Conservation (phyloP, 2,113 vertebrate genomes). For the Elephas maximus region DNA sequence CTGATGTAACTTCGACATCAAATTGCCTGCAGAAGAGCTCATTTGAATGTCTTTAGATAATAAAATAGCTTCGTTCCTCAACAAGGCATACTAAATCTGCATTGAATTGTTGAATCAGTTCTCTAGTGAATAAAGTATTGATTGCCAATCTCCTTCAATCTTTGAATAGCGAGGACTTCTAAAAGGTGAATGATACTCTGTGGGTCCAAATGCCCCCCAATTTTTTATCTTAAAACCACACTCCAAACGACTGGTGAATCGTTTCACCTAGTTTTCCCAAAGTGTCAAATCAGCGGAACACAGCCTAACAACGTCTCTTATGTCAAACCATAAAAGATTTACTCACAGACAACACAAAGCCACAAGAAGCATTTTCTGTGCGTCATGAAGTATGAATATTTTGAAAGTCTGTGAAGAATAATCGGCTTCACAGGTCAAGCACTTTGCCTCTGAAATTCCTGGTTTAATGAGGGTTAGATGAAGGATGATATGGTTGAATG, state of each 20-base stretch:
- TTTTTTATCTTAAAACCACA: not conserved
- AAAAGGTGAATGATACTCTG: not conserved
- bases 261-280: not conserved
- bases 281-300: not conserved
- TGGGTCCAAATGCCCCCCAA: not conserved
- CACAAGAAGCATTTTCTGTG: not conserved
- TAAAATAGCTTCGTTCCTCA: not conserved
- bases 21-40: not conserved
- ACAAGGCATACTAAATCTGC: not conserved
- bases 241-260: not conserved
- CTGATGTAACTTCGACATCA: not conserved
- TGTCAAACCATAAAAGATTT: not conserved
- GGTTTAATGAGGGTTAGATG: not conserved
- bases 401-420: not conserved
- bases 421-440: not conserved
- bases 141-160: not conserved
- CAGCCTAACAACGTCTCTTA: not conserved
- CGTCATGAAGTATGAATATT: not conserved
- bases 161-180: not conserved
- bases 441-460: slow-evolving; percentile 29
- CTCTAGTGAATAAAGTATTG: not conserved
- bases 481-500: not conserved
- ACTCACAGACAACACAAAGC: not conserved
- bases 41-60: slow-evolving; percentile 13
- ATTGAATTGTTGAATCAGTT: not conserved